Base-by-base conservation (phyloP, 2,113 vertebrate genomes). In the Sturnira hondurensis region DNA sequence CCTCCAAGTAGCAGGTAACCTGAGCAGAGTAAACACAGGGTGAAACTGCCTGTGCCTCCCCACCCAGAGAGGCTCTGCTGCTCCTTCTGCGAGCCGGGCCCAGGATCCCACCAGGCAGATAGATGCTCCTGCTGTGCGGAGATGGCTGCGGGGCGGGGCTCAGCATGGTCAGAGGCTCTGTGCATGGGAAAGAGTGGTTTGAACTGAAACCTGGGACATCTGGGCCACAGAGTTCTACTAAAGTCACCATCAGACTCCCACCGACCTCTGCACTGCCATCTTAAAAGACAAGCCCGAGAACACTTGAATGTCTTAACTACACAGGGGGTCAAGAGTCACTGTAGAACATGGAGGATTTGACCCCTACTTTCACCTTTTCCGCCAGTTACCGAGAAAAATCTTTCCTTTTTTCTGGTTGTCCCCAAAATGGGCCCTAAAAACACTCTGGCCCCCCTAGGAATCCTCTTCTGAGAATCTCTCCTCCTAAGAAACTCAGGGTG, bases 121-220 rank as follows among this genome's bases (percentile, higher is more conserved):
- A 97, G 96, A 52, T 98, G 98, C 95, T 98, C 98, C 93, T 98
- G 98, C 98, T 98, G 98, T 24, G 96, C 98, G 14, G 97, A 98
- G 2, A 98, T 98, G 78, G 95, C 41, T 98, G 98, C 74, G 98
- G 98, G 98, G n/a, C n/a, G n/a, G 98, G 98, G 68, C 67, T 99
- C 76, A 98, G 98, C 1, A 94, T 98, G 76, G 98, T 98, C 8
- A 96, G 96, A 4, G 99, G 98, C 86, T 86, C 97, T 0, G 97
- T 98, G 5, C 93, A 97, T 92, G 95, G 98, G 36, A 93, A 88
- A 36, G 65, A 97, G 5, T 94, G 98, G 33, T 97, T 98, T 97
- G 98, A 97, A 95, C 96, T 98, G 77, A 98, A 98, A 83, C 98
- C 98, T 0, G 97, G 98, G 98, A 98, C 28, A 98, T 98, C 97